Base-by-base conservation (phyloP, 2,888 invertebrate genomes). In the Anoncus sp. region DNA sequence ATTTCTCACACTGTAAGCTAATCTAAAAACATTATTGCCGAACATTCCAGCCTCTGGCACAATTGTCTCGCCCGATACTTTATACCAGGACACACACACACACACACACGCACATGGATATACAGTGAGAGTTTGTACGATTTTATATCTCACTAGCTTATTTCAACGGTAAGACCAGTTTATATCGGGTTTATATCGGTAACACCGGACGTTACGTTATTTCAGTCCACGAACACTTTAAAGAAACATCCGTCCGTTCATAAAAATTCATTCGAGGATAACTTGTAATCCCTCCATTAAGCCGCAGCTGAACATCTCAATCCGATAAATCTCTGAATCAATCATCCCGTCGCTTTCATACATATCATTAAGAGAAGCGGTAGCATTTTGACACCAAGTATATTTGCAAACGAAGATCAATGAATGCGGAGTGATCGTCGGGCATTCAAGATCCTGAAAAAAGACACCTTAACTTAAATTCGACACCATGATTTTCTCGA, bases 1-100 rank as follows among this genome's bases (percentile, higher is more conserved):
- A 69, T 77, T 77, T 73, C 73, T 77, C 69, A 27, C 45, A 60
- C 67, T 59, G 67, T 55, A 63, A 73, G 69, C 63, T 77, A 73
- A 73, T 77, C 43, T 51, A 53, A 77, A 77, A 77, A 66, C 59
- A 73, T 63, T 73, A 72, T 67, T 62, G 43, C 51, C 12, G 51
- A 40, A 62, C 31, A 67, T 77, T 77, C 62, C 72, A 31, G 18
- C 16, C 63, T 45, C 66, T 49, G 63, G n/a, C 47, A 57, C 51
- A 63, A 63, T 59, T 51, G 69, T 69, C 43, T 62, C 43, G 24
- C 43, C 22, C 35, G 43, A 57, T 31, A 51, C 12, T 73, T 67
- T 69, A 69, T 51, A 31, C 16, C 49, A 51, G 24, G 5, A 47
- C 43, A 22, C 27, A n/a, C 24, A 40, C 31, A 14, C 20, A 35